phyloP scores from a whole-genome alignment of 1,140 invertebrate genomes.

The Heliconius himera region DNA sequence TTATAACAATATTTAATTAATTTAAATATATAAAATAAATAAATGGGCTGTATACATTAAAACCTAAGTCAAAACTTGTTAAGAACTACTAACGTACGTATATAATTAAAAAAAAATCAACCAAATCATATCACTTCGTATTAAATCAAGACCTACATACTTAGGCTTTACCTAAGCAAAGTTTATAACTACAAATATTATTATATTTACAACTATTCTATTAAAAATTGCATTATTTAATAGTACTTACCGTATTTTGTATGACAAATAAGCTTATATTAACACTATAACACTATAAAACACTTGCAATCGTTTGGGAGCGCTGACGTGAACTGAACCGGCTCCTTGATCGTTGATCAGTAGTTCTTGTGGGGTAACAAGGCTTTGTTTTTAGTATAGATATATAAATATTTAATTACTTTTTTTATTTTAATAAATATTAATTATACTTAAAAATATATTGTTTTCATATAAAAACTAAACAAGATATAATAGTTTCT shows the following conservation, averaged over 20 bases:
- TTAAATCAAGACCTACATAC: not conserved
- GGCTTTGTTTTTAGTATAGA: not conserved
- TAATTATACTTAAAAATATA: not conserved
- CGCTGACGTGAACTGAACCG: slow-evolving; percentile 48
- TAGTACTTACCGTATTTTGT: not conserved
- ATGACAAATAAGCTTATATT: not conserved
- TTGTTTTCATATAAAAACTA: too few species aligned
- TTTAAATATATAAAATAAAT: not conserved
- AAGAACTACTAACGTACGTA: not conserved
- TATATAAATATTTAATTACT: not conserved
- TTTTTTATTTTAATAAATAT: too few species aligned
- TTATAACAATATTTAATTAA: not conserved
- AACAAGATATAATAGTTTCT: too few species aligned
- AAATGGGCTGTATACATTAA: not conserved
- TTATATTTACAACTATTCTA: not conserved
- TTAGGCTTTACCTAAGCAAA: not conserved
- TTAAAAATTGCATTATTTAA: not conserved
- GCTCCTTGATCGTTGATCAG: slow-evolving; percentile 48
- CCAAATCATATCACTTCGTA: not conserved
- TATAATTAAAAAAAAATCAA: not conserved
- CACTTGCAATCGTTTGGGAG: slow-evolving; percentile 33
- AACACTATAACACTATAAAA: slow-evolving; percentile 1
- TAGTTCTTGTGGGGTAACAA: slow-evolving; percentile 41
- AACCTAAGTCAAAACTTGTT: not conserved
- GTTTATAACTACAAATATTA: not conserved